Evolutionary conservation across 2,888 invertebrate species (phyloP).

Genomic region (Anthophora plumipes): DNA sequence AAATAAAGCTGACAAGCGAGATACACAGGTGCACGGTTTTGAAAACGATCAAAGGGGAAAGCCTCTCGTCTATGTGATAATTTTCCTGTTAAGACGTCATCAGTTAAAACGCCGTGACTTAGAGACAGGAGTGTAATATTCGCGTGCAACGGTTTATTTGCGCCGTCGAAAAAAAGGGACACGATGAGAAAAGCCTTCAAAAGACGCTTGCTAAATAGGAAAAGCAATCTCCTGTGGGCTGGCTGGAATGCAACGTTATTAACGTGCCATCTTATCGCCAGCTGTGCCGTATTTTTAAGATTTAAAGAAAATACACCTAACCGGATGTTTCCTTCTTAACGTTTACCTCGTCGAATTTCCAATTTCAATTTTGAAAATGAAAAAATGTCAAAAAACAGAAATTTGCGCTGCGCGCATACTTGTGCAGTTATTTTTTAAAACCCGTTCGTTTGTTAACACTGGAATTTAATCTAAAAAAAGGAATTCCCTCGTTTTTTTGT

Average conservation of each 20-base stretch:
- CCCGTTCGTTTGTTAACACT: no score
- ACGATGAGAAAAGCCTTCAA: conserved; percentile 26
- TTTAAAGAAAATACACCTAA: conserved; percentile 26
- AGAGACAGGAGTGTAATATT: conserved; percentile 43
- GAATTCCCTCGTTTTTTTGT: no score
- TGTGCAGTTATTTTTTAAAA: no score
- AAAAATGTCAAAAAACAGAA: no score
- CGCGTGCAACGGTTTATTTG: conserved; percentile 53
- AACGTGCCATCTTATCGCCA: conserved; percentile 34
- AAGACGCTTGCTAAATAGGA: conserved; percentile 50
- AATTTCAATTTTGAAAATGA: background rate
- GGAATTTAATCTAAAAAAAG: no score
- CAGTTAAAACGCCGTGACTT: conserved; percentile 36
- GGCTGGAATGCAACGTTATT: conserved; percentile 50
- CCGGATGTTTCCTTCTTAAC: background rate
- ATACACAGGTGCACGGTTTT: background rate
- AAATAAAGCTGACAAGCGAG: background rate
- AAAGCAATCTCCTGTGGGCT: conserved; percentile 43
- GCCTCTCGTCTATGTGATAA: conserved; percentile 10
- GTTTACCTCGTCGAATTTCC: no score
- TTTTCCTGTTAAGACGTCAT: conserved; percentile 40
- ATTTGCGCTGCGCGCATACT: no score
- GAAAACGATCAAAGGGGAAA: conserved; percentile 15
- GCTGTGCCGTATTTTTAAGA: conserved; percentile 22
- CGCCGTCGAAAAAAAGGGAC: conserved; percentile 50